Evolutionary conservation across 2,888 invertebrate genomes (phyloP), one percentile per base, ranked within the genome.

Genomic region (Myopa testacea): DNA sequence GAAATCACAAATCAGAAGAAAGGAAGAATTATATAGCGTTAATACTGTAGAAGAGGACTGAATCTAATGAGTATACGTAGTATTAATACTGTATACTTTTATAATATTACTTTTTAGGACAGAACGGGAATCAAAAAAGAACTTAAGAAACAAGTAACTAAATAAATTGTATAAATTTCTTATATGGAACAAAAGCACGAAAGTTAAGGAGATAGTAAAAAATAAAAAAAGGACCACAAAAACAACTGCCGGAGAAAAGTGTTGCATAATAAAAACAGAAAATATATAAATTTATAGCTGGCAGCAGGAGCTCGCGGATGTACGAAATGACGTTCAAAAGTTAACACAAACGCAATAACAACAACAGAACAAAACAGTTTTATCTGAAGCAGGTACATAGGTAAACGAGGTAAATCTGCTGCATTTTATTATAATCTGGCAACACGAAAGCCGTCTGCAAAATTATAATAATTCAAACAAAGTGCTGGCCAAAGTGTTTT

Each of bases 391-490:
- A 73, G 62, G 40, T 58, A 60, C 19, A 14, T 26, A n/a, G 52
- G 37, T 4, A 26, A 73, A 26, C 62, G 45, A 12, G 68, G 65
- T 38, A 75, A 65, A 75, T 75, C 68, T 75, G 63, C 70, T 73
- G 75, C 68, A 58, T 75, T 75, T 75, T 75, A 69, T 80, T 81
- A 80, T 81, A 80, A 82, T 81, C 79, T 77, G 79, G 79, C 81
- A 82, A 80, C 82, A 81, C 81, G 82, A 83, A 80, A 79, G 79
- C 79, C 80, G 82, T 81, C 81, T 82, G 78, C 78, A 78, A 81
- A 82, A 82, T 82, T 82, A 82, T 81, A 82, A 82, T 82, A 82
- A 82, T 81, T 82, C 81, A 82, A 80, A 80, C 79, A 81, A 81
- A 81, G 79, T 82, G 82, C 77, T 81, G n/a, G 58, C 62, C 19